Evolutionary conservation across 2,113 vertebrate genomes (phyloP).

Genomic region (Prietella phreatophila): DNA sequence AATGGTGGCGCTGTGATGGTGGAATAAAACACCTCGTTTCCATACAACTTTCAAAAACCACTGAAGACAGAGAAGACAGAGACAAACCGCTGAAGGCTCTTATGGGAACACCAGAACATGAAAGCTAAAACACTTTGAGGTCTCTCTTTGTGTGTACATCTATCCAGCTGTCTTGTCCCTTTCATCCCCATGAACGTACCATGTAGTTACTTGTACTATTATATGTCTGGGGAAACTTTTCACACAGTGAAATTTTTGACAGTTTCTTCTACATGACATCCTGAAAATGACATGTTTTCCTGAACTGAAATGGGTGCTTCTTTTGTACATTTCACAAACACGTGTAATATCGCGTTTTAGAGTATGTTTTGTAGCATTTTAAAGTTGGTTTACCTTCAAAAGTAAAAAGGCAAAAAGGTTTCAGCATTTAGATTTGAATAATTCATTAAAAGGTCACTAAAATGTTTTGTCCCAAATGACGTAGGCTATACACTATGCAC

Average conservation of each 20-base stretch:
- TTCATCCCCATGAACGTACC: background rate
- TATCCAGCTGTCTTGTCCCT: background rate
- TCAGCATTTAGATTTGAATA: background rate
- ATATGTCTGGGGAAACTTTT: background rate
- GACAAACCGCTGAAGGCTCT: background rate
- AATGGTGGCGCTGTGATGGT: background rate
- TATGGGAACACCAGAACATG: slow-evolving; percentile 12
- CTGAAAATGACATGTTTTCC: background rate
- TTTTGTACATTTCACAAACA: background rate
- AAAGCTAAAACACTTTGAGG: background rate
- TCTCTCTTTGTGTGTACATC: background rate
- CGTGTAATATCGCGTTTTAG: background rate
- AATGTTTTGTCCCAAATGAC: too few species aligned
- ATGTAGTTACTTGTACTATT: background rate
- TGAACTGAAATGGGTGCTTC: background rate
- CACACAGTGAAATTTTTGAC: background rate
- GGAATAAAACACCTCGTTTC: background rate
- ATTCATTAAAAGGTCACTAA: background rate
- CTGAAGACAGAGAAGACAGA: background rate
- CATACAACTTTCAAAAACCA: background rate
- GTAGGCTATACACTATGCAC: too few species aligned
- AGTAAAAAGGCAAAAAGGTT: background rate
- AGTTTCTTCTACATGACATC: background rate
- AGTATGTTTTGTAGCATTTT: background rate
- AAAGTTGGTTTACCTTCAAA: background rate